Percentiles rank a stretch among this genome's conserved stretches.
Evolutionary conservation across 64 coral and sea anemone genomes (phyloP).

Genomic region (Montipora capricornis): DNA sequence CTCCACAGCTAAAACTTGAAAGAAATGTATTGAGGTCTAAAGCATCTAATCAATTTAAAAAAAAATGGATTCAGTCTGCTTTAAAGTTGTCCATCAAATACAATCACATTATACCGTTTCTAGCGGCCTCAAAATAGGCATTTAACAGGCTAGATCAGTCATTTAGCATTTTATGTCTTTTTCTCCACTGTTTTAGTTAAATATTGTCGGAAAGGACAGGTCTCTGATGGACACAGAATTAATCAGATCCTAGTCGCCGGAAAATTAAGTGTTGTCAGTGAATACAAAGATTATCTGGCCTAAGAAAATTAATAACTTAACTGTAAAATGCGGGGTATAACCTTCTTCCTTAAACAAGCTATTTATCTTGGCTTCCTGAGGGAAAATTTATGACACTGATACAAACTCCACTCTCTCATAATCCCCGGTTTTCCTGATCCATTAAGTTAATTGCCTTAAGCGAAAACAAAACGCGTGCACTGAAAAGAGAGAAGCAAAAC

Average conservation of each 20-base stretch:
- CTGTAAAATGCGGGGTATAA: slow-evolving; percentile 1
- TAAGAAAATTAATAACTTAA: slow-evolving; percentile 23
- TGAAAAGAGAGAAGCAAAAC: background rate
- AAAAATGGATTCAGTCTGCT: background rate
- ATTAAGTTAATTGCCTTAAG: slow-evolving; percentile 16
- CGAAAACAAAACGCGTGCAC: background rate
- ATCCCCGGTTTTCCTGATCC: background rate
- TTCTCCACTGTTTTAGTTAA: slow-evolving; percentile 8
- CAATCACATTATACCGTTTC: background rate
- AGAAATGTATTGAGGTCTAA: background rate
- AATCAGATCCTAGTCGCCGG: background rate
- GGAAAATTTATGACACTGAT: slow-evolving; percentile 20
- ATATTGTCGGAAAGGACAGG: background rate
- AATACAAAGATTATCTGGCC: background rate
- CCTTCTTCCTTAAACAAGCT: slow-evolving; percentile 35
- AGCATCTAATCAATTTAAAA: slow-evolving; percentile 17
- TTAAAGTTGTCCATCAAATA: slow-evolving; percentile 30
- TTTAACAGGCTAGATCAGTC: slow-evolving; percentile 15
- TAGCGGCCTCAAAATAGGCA: slow-evolving; percentile 22
- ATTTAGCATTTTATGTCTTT: background rate
- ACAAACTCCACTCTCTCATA: slow-evolving; percentile 12
- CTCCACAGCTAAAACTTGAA: background rate
- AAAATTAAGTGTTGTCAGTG: background rate
- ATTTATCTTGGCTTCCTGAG: slow-evolving; percentile 26
- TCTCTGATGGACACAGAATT: background rate